Base-by-base conservation (phyloP, 1,140 invertebrate species). In the Ostrea denselamellosa region DNA sequence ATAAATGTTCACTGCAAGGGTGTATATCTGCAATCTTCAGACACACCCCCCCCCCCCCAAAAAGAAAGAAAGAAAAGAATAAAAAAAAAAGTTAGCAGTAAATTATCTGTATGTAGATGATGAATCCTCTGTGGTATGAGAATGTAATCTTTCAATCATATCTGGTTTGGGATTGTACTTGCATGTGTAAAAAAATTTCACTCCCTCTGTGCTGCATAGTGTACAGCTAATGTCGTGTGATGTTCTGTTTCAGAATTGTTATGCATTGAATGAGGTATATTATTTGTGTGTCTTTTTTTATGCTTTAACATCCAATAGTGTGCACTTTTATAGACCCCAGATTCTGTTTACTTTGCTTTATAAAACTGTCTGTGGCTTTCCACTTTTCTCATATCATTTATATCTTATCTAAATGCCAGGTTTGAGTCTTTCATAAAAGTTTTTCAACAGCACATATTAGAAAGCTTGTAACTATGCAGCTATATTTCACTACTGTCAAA, bases 241-340 rank as follows among this genome's bases (percentile, higher is more conserved):
- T 81, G 22, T 34, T 85, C 14, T 85, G 83, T 68, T 19, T 81
- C 17, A 77, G 44, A 77, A 28, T 88, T 53, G 56, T 51, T 58
- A 58, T 86, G 84, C 68, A 86, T 88, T 44, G 52, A 53, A 34
- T 53, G n/a, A 22, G 51, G 44, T 87, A 82, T 54, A 22, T 28
- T 81, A 44, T 84, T 28, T 83, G 53, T 52, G 19, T 54, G 52
- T 58, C 77, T 71, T 58, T 17, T 62, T 62, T 62, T 62, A 62
- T 62, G 56, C 56, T 62, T 44, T 62, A 62, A 62, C 56, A 62
- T 14, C 56, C 56, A 19, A 19, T n/a, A 62, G 17, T 62, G 56
- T 62, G 56, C 56, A 62, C 56, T 62, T 58, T 1, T 62, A 62
- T 62, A 62, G 56, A 62, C 14, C 56, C n/a, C 56, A 19, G 56